These are phyloP conservation scores for Steinernema scapterisci DNA, from an alignment of 2,888 invertebrate genomes.

Conservation along the genomic window DNA sequence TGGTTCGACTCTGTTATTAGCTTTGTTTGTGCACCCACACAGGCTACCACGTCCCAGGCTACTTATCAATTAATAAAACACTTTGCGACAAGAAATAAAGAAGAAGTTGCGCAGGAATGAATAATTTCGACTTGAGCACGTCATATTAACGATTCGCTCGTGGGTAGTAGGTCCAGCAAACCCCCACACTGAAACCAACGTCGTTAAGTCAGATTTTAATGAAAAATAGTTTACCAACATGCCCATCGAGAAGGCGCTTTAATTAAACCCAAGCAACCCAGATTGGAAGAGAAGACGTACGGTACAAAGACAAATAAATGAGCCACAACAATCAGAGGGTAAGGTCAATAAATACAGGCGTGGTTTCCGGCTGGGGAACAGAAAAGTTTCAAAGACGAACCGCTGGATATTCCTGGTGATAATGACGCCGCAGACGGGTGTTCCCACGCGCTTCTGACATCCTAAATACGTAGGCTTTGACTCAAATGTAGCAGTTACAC, in stretches of 20 bases:
- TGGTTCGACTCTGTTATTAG: background rate
- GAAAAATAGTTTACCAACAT: slow-evolving; percentile 4
- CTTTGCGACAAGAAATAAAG: background rate
- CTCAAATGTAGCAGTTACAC: background rate
- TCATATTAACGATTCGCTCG: too few relatives aligned
- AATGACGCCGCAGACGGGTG: slow-evolving; percentile 12
- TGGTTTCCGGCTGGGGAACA: background rate
- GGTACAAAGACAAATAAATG: background rate
- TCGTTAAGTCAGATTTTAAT: background rate
- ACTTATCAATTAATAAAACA: slow-evolving; percentile 21
- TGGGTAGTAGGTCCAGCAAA: too few relatives aligned
- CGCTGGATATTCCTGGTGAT: slow-evolving; percentile 7
- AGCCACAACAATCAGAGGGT: background rate
- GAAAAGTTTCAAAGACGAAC: background rate
- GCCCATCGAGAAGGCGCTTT: background rate
- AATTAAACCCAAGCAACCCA: background rate
- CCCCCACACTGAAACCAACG: background rate
- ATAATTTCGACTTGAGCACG: too few relatives aligned
- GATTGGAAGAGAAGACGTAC: too few relatives aligned
- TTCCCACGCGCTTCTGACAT: background rate
- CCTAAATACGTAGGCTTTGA: background rate
- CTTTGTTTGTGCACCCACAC: slow-evolving; percentile 18
- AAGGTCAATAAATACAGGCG: background rate
- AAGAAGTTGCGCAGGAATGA: too few relatives aligned
- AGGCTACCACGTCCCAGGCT: background rate